Base-by-base conservation (phyloP, 1,140 invertebrate genomes). In the Cyclargus thomasi region DNA sequence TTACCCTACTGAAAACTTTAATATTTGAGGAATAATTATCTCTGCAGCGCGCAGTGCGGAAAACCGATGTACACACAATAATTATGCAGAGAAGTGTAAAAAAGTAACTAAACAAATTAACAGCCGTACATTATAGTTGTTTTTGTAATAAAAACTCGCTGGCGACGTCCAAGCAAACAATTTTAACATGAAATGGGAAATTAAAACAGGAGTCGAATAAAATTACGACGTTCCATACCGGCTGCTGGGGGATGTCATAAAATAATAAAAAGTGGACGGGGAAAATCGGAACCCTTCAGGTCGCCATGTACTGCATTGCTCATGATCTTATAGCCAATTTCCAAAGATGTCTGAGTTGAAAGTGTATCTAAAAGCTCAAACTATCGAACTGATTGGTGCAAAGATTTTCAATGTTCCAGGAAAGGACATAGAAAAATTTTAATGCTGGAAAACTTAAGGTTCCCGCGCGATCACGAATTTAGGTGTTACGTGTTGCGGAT, bases 241-340 rank as follows among this genome's bases (percentile, higher is more conserved):
- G 73, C 53, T 68, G 67, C 72, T 68, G 63, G 47, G 59, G 70
- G 21, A 67, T 55, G 71, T 74, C 71, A 74, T 75, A 74, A 79
- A 82, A 77, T 76, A 81, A 76, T 63, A 72, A 67, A 74, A 78
- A 75, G 74, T 62, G 62, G 69, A 39, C 68, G 53, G 57, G 65
- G 71, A 74, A 77, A 71, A 71, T 79, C 72, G 64, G 71, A 74
- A 77, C 75, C 75, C 77, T 78, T 6, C 23, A 29, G 6, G 6
- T 6, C 2, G 74, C 69, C 65, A 73, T 80, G 74, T 77, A 79
- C 75, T 71, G 79, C 76, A 82, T 78, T 83, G 77, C 78, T 72
- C 78, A 73, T 29, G 23, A 29, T 29, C 2, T 29, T 29, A n/a
- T n/a, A 29, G 23, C 23, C 6, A 6, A 2, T 29, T 29, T 29